Conservation (phyloP, 2,113 vertebrate genomes). For the Hypanus sabinus region DNA sequence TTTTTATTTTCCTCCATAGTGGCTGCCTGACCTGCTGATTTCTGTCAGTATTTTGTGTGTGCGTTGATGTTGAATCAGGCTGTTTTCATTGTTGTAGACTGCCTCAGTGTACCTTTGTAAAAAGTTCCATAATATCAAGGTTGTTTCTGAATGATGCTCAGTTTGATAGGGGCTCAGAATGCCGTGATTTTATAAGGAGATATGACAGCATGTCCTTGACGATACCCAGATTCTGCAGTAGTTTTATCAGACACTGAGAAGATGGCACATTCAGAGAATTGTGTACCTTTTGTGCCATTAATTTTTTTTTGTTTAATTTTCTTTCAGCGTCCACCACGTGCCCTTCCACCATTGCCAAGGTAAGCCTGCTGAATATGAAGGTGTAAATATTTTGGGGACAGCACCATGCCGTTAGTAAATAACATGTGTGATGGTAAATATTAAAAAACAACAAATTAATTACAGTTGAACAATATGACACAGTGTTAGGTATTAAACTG, state of each 20-base stretch:
- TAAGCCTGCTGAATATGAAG: constrained; percentile 47
- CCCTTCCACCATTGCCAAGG: constrained; percentile 80
- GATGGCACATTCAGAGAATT: too few species aligned
- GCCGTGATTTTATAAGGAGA: not conserved
- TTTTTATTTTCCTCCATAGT: too few species aligned
- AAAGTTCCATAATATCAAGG: not conserved
- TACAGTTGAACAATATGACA: not conserved
- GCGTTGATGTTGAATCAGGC: too few species aligned
- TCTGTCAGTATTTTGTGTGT: too few species aligned
- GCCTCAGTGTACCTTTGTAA: too few species aligned
- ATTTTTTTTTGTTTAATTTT: constrained; percentile 41
- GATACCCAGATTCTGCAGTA: not conserved
- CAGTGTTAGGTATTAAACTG: not conserved
- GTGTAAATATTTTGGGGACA: not conserved
- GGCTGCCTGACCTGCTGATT: too few species aligned
- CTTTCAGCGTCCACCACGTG: constrained; percentile 67
- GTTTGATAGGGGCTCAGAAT: not conserved
- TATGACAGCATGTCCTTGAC: not conserved
- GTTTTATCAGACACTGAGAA: not conserved
- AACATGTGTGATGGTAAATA: not conserved
- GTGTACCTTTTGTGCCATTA: not conserved
- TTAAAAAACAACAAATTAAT: not conserved
- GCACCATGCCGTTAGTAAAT: not conserved
- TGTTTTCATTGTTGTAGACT: not conserved
- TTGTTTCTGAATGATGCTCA: too few species aligned